These are phyloP conservation scores for Lepeophtheirus salmonis DNA, from an alignment of 1,140 invertebrate species.

Conservation along the genomic window DNA sequence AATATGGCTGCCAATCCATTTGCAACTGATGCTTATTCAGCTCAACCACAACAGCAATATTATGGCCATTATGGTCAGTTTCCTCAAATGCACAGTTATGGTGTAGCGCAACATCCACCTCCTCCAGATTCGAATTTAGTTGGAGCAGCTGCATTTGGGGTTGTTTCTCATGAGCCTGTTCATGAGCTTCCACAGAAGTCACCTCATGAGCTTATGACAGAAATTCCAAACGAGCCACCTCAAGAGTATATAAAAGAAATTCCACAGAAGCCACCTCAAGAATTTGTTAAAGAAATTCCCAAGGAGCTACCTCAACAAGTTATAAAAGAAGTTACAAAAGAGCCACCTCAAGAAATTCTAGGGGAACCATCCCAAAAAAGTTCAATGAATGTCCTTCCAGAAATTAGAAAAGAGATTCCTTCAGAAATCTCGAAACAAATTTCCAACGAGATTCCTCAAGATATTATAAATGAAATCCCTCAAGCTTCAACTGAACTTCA, in stretches of 20 bases:
- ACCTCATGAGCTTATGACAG: neutral
- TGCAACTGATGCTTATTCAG: neutral
- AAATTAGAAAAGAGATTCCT: no score
- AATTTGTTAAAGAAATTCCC: no score
- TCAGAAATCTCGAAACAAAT: no score
- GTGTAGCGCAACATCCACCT: neutral
- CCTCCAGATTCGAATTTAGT: neutral
- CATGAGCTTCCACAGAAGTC: neutral
- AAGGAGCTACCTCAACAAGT: no score
- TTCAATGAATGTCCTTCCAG: no score
- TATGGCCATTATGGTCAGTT: neutral
- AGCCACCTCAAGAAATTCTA: no score
- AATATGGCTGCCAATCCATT: constrained; percentile 4
- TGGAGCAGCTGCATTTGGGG: constrained; percentile 15
- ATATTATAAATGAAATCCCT: no score
- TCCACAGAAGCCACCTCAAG: neutral
- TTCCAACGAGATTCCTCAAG: no score
- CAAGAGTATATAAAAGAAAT: no score
- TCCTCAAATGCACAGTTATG: neutral
- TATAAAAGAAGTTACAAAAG: no score
- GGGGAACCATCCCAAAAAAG: no score
- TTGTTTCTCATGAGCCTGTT: neutral
- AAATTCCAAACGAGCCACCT: neutral
- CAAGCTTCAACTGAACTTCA: no score
- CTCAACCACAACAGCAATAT: neutral